A percentile compares a stretch with the other conserved stretches of the same genome.
Conservation (phyloP, 2,797 vertebrate genomes). For the Onychomys arenicola region DNA sequence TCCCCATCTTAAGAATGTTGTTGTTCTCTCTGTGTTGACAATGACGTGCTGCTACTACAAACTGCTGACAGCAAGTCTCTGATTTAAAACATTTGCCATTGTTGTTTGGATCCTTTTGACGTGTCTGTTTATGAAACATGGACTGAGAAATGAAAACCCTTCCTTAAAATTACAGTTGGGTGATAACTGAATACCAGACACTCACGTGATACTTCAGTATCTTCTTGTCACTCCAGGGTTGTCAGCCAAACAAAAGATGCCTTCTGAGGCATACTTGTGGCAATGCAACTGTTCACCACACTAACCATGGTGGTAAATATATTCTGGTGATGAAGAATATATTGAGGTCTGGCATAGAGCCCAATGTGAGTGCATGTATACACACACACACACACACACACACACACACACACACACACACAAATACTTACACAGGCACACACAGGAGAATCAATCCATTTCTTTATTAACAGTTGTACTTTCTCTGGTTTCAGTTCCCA, state of each 20-base stretch:
- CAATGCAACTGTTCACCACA: neutral
- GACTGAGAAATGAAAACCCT: neutral
- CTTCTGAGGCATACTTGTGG: neutral
- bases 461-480: neutral
- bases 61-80: constrained; percentile 49
- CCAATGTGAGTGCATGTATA: neutral
- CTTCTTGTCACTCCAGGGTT: neutral
- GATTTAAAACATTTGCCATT: constrained; percentile 10
- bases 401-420: neutral
- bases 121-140: constrained; percentile 39
- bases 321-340: neutral
- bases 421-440: neutral
- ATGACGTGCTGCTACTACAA: neutral
- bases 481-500: neutral
- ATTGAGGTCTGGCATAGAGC: neutral
- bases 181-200: constrained; percentile 8
- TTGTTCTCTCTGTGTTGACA: neutral
- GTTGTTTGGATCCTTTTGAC: constrained; percentile 7
- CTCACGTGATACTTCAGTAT: neutral
- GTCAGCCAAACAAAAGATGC: neutral
- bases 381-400: neutral
- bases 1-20: neutral
- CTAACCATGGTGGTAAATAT: neutral
- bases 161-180: constrained; percentile 23
- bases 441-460: neutral